These are phyloP conservation scores for Glyphotaelius pellucidus DNA, from an alignment of 2,888 invertebrate genomes.

Conservation along the genomic window DNA sequence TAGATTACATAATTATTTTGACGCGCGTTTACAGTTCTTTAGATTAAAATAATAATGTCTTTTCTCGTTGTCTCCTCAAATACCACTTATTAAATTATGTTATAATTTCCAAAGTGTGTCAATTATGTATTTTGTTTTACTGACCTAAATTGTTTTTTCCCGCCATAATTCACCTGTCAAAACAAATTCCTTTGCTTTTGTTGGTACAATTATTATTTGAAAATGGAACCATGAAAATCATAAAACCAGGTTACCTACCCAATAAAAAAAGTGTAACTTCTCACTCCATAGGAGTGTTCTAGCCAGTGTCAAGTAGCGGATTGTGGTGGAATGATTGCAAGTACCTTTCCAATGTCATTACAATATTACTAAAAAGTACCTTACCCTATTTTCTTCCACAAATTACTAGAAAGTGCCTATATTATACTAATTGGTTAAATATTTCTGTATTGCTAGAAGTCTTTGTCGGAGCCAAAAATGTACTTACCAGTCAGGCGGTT, in stretches of 20 bases:
- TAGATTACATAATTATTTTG: no score
- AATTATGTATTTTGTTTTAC: neutral
- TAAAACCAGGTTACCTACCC: no score
- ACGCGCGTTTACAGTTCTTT: no score
- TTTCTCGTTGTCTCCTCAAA: neutral
- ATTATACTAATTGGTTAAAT: neutral
- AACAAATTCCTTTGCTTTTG: neutral
- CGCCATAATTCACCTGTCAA: neutral
- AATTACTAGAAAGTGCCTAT: neutral
- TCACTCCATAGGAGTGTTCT: no score
- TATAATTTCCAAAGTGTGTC: neutral
- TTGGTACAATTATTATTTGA: no score
- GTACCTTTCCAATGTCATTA: no score
- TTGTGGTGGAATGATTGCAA: no score
- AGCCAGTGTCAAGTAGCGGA: no score
- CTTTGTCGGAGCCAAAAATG: neutral
- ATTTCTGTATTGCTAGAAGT: neutral
- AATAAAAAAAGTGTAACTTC: no score
- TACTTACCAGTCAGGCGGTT: conserved; percentile 68
- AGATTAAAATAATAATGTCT: neutral
- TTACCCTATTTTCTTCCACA: neutral
- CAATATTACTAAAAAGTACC: no score
- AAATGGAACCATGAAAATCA: no score
- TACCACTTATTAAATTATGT: neutral
- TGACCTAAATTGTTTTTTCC: neutral